Conservation (phyloP, 2,888 invertebrate genomes). For the Sminthurinus aureus region DNA sequence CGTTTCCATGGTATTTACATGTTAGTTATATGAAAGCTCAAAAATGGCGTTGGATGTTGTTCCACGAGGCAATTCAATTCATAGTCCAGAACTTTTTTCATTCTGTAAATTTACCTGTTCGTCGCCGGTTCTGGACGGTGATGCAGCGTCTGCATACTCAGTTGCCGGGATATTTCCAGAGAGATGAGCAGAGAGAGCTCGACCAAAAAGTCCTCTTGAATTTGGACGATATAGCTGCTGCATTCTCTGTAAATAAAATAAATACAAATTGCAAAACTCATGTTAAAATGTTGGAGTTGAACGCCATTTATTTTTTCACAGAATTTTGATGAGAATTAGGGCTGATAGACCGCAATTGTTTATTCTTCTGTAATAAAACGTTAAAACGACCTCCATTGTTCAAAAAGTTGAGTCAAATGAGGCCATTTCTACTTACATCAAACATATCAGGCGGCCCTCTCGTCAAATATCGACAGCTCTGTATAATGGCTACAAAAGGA, state of each 20-base stretch:
- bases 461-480: constrained; percentile 79
- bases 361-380: no score
- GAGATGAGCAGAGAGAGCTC: constrained; percentile 26
- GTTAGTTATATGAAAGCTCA: no score
- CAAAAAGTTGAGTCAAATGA: no score
- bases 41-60: no score
- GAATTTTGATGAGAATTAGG: no score
- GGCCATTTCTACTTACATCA: no score
- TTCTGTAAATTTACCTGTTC: background rate
- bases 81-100: no score
- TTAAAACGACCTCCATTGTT: no score
- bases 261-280: constrained; percentile 12
- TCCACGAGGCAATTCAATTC: no score
- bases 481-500: constrained; percentile 76
- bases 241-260: constrained; percentile 72
- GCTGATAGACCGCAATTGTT: no score
- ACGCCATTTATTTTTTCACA: background rate
- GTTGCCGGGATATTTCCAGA: constrained; percentile 37
- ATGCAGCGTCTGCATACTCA: constrained; percentile 8
- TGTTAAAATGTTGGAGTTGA: background rate
- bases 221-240: constrained; percentile 83
- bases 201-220: constrained; percentile 51
- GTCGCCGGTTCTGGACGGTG: no score
- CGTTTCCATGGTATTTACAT: background rate
- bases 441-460: constrained; percentile 83